Base-by-base conservation (phyloP, 2,113 vertebrate species). In the Tapirus terrestris region DNA sequence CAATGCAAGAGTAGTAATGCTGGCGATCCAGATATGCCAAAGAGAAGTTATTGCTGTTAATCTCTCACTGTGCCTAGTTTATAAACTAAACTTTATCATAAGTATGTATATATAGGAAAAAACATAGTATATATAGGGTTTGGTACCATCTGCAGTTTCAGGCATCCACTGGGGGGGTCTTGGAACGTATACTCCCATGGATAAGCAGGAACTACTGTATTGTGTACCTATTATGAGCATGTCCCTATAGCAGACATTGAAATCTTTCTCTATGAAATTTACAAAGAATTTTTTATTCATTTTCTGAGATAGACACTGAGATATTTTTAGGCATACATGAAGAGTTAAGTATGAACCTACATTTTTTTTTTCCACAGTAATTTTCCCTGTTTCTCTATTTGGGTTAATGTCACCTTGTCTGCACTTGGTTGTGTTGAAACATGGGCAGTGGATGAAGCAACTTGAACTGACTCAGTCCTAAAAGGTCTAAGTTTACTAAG, bases 401-500 rank as follows among this genome's bases (percentile, higher is more conserved):
- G 90, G 17, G 51, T 65, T 97, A 94, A 86, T 51, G 20, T 91
- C 95, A 43, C 4, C 91, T 82, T 97, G 39, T 53, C 83, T 58
- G 58, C 56, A 89, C 91, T 29, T 2, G 29, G 31, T 92, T 88
- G 94, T 89, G 76, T 97, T 95, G 77, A 80, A 98, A 91, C 61
- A 72, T 90, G 88, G 96, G 90, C 91, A 98, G 67, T 20, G n/a
- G 95, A 80, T 96, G 51, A 97, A 97, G 90, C 84, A 98, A 93
- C 77, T 53, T 94, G 85, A 91, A 81, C 88, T 79, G 92, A 97
- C 45, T 96, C 92, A 88, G 11, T 89, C 29, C 45, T n/a, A 91
- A 29, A 60, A 92, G 98, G 68, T 89, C 79, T 61, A 6, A 97
- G 97, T 96, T 94, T 31, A 96, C 39, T 39, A 88, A 98, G 60